phyloP scores from a whole-genome alignment of 2,113 vertebrate species.

The Eudyptes chrysolophus region DNA sequence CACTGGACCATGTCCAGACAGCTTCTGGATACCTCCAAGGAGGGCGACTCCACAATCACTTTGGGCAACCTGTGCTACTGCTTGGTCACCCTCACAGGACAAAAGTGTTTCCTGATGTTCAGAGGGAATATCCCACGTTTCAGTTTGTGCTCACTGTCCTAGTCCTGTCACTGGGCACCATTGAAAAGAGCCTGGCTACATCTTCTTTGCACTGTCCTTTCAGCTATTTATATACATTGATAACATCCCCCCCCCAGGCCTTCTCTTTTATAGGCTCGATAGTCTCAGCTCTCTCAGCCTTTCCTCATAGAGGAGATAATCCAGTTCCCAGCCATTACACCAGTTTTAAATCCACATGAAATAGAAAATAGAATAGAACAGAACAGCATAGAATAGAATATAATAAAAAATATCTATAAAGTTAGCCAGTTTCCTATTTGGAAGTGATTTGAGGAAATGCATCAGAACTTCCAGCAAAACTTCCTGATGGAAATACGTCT shows the following conservation, averaged over 20 bases:
- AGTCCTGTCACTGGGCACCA: not conserved
- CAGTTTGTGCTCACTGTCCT: not conserved
- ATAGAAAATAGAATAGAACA: not conserved
- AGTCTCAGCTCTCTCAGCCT: not conserved
- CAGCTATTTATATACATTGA: not conserved
- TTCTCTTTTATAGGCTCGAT: not conserved
- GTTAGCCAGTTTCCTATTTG: not conserved
- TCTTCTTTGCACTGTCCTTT: not conserved
- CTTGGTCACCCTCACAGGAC: not conserved
- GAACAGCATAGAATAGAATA: not conserved
- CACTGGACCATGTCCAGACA: not conserved
- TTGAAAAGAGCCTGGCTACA: not conserved
- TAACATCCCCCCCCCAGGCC: not conserved
- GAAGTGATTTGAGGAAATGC: not conserved
- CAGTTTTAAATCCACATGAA: not conserved
- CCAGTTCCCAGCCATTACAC: not conserved
- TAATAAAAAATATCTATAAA: not conserved
- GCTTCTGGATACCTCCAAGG: not conserved
- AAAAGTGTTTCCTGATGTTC: not conserved
- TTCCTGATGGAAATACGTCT: not conserved
- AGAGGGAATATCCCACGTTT: not conserved
- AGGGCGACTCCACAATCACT: rapidly evolving
- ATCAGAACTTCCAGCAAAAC: not conserved
- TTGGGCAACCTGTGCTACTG: not conserved
- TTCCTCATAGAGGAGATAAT: not conserved